Evolutionary conservation across 2,888 invertebrate genomes (phyloP), one percentile per base, ranked within the genome.

Genomic region (Calliopum simillimum): DNA sequence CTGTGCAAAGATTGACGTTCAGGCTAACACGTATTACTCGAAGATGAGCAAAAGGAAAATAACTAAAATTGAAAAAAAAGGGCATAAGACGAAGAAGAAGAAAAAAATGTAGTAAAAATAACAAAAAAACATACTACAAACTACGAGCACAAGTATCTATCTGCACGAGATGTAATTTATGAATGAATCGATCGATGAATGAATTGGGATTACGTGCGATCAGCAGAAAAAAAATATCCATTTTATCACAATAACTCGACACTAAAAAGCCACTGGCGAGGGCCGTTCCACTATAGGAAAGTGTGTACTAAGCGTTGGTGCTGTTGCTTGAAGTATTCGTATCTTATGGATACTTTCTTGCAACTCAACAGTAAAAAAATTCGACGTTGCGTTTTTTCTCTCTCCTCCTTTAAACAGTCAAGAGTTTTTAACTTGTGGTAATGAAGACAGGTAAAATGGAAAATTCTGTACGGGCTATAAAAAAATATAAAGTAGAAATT

Each of bases 171-270:
- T n/a, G 21, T 4, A 59, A 23, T 70, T 70, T 61, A 71, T 73
- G 73, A 72, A 72, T 71, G 70, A 64, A 70, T 46, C 72, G 69
- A 74, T 76, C 77, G 76, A 79, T 81, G 78, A 82, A 81, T 81
- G 82, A 82, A 79, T 76, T 76, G 81, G 76, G 76, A 76, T 79
- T 81, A 79, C 81, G 82, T 81, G 79, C 66, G 61, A 71, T 49
- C 62, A 75, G 63, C 12, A 25, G 33, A 6, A 43, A 43, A 8
- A 13, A 47, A 33, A 33, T 33, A 33, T 8, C 33, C 33, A 33
- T 33, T 5, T 33, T 33, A 33, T 33, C 33, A 33, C 33, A 8
- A 33, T 33, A 33, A 33, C 33, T 33, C 51, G 14, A 23, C 53
- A 44, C 19, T 25, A 25, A 33, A 14, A 4, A 16, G 33, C 16